Evolutionary conservation across 2,113 vertebrate species (phyloP), one percentile per base, ranked within the genome.

Genomic region (Rutilus rutilus): DNA sequence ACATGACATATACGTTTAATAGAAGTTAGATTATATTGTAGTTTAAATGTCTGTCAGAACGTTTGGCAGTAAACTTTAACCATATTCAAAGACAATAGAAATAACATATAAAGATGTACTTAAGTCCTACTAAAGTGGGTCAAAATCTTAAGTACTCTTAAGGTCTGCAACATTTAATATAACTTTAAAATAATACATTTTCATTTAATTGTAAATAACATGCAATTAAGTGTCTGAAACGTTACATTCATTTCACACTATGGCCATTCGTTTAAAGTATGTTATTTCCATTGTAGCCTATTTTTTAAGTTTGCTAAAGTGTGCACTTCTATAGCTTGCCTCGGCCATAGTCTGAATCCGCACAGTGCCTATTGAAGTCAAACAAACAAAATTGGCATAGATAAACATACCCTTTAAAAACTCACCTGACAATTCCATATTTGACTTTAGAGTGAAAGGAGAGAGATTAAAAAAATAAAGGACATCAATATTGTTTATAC

Each of bases 341-440:
- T 69, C 23, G 10, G 9, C 5, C 1, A 73, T 7, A 27, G 6
- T 7, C 8, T 73, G 39, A 21, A 39, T 73, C 2, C 3, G 39
- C 33, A 71, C 17, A 39, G 33, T 23, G 67, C 36, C 3, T 15
- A 2, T 45, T 74, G 42, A 25, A 25, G 14, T 75, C 23, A 75
- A 75, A 25, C 3, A 50, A 75, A 7, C 2, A 15, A 47, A 75
- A 14, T 5, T 1, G 3, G 67, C 7, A 23, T 23, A 57, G 19
- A 54, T 57, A 57, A 57, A 42, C 36, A 71, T 1, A 17, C 1
- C 67, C 3, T 71, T 69, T 6, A 36, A 14, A 39, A 27, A 75
- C 45, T 75, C 42, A 47, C 71, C 42, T 75, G 71, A 75, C 21
- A 75, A 47, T 47, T 75, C 71, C 71, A 25, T 75, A 15, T 75